These are phyloP conservation scores for Perca schrenkii DNA, from an alignment of 2,113 vertebrate species.

Conservation along the genomic window DNA sequence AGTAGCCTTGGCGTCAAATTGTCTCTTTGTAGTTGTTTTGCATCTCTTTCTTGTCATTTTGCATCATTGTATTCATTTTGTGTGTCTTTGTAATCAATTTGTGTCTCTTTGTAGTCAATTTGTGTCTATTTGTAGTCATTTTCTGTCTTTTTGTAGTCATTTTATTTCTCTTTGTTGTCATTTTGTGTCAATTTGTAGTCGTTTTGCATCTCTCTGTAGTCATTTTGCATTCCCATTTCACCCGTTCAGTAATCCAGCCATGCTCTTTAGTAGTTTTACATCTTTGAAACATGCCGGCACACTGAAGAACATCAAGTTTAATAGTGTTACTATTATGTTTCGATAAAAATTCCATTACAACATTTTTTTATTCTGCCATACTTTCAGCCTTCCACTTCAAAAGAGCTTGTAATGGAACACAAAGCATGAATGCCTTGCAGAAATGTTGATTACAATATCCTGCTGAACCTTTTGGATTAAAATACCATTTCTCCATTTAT, in stretches of 20 bases:
- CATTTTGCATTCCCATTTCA: not conserved
- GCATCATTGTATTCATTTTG: no score
- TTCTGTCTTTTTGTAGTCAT: no score
- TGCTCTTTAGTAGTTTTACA: not conserved
- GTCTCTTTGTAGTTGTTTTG: not conserved
- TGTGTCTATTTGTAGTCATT: not conserved
- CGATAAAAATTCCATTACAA: not conserved
- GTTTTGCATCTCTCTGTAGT: not conserved
- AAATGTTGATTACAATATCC: conserved; percentile 44
- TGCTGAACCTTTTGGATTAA: conserved; percentile 57
- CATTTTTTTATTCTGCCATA: not conserved
- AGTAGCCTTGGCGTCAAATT: not conserved
- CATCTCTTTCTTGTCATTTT: not conserved
- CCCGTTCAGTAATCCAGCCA: not conserved
- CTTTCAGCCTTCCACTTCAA: conserved; percentile 23
- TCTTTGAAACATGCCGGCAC: not conserved
- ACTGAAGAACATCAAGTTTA: not conserved
- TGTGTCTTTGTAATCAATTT: not conserved
- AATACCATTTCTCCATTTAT: conserved; percentile 36
- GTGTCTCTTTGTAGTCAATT: not conserved
- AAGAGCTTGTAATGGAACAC: conserved; percentile 28
- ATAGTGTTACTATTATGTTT: conserved; percentile 4
- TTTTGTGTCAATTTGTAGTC: not conserved
- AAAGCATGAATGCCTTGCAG: conserved; percentile 40
- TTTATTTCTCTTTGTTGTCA: not conserved